Base-by-base conservation (phyloP, 2,888 invertebrate species). In the Cryptocephalus moraei region DNA sequence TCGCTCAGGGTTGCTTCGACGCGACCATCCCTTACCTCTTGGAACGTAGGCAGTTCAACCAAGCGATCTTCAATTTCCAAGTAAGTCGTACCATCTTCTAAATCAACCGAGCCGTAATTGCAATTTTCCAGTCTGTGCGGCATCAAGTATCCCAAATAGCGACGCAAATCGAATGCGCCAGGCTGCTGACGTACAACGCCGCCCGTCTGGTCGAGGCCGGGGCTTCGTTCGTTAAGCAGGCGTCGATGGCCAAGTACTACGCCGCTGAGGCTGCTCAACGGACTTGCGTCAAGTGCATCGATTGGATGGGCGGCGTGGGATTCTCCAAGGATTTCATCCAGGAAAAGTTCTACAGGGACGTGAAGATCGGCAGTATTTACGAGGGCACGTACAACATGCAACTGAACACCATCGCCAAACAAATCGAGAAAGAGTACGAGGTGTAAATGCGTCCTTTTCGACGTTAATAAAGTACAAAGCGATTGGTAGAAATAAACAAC, bases 311-410 rank as follows among this genome's bases (percentile, higher is more conserved):
- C 1, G 96, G 96, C 9, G 92, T 97, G 31, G 97, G 96, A 22
- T 96, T 92, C 72, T 94, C 94, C 0, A 88, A 86, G 61, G 93
- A 94, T 64, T 95, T 90, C 67, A 94, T 94, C 0, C 89, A 95
- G 59, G 97, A 97, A 69, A 97, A 97, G 70, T 71, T 66, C 75
- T 97, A 89, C 74, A 76, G 97, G 49, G 97, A 97, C 64, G 86
- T 85, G 56, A 97, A 97, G 75, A 92, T 96, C 57, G 97, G 96
- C 14, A 87, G 93, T 49, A 70, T 97, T 63, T 97, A 97, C 64
- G 97, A 97, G 72, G 97, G 97, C 48, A 96, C 97, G 11, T 89
- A 88, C 59, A 97, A 97, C 65, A 95, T 97, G 76, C 96, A 97
- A 68, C 73, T 97, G 43, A 92, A 85, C 60, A 97, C 97, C 1